Conservation (phyloP, 2,888 invertebrate genomes). For the Pristionchus exspectatus region DNA sequence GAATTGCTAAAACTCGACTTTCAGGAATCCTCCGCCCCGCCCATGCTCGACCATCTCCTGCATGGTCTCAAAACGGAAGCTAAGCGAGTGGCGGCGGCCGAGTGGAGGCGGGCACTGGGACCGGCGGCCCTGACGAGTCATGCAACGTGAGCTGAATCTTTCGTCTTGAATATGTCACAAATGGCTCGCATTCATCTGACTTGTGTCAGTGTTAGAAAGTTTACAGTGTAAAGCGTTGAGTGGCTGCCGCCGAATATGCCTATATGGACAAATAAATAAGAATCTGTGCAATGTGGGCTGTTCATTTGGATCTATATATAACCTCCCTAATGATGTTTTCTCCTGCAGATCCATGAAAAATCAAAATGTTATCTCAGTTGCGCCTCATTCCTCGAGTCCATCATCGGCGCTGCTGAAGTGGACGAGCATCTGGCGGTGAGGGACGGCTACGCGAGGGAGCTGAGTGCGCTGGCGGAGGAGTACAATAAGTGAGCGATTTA, state of each 20-base stretch:
- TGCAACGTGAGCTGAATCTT: neutral
- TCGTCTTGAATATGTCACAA: too few relatives aligned
- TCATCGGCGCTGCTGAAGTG: neutral
- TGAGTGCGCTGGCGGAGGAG: slow-evolving; percentile 25
- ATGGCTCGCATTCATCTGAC: too few relatives aligned
- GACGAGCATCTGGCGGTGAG: neutral
- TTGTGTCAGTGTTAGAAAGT: too few relatives aligned
- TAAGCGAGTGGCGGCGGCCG: neutral
- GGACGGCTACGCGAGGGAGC: slow-evolving; percentile 45
- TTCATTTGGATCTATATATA: too few relatives aligned
- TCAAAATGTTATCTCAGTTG: neutral
- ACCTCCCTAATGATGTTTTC: too few relatives aligned
- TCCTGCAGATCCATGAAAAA: too few relatives aligned
- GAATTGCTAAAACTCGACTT: neutral
- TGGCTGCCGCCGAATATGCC: too few relatives aligned
- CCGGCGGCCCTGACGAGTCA: slow-evolving; percentile 3
- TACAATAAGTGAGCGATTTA: neutral
- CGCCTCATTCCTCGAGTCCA: slow-evolving; percentile 23
- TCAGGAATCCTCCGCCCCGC: neutral
- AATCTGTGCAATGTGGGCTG: too few relatives aligned
- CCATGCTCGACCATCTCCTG: neutral
- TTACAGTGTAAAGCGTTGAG: too few relatives aligned
- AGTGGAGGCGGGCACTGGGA: slow-evolving; percentile 42
- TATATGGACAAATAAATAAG: too few relatives aligned
- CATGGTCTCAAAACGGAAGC: neutral